These are phyloP conservation scores for Salvator merianae DNA, from an alignment of 2,113 vertebrate genomes.

Conservation along the genomic window DNA sequence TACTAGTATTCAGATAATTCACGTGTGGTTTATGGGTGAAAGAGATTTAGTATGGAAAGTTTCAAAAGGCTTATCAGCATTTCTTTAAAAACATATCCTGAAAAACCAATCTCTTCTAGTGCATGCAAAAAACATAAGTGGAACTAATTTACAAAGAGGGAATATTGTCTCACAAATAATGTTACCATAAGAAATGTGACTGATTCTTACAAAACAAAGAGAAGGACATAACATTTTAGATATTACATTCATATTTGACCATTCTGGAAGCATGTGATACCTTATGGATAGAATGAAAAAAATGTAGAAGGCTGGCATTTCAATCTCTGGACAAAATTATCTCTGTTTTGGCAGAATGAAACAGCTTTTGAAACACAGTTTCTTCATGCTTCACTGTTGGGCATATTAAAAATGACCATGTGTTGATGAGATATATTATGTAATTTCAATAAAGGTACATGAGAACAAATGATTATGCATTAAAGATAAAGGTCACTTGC, in stretches of 20 bases:
- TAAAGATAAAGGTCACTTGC: neutral
- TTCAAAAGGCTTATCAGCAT: neutral
- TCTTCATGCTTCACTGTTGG: neutral
- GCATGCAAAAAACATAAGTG: neutral
- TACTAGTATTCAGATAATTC: neutral
- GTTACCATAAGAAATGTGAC: neutral
- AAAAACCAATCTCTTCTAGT: neutral
- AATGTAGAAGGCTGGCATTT: neutral
- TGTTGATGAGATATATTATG: no score
- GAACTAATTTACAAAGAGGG: neutral
- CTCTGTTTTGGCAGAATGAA: no score
- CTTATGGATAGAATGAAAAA: no score
- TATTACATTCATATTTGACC: neutral
- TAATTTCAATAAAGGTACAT: neutral
- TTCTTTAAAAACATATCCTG: conserved; percentile 5
- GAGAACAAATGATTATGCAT: neutral
- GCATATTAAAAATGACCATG: neutral
- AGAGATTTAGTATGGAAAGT: neutral
- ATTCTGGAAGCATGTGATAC: no score
- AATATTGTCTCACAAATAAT: neutral
- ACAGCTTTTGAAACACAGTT: neutral
- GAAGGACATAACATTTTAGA: neutral
- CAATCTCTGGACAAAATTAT: neutral
- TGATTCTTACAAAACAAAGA: neutral
- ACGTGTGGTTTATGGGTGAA: neutral